These are phyloP conservation scores for Saimiri boliviensis DNA, from an alignment of 2,113 vertebrate genomes.

Conservation along the genomic window DNA sequence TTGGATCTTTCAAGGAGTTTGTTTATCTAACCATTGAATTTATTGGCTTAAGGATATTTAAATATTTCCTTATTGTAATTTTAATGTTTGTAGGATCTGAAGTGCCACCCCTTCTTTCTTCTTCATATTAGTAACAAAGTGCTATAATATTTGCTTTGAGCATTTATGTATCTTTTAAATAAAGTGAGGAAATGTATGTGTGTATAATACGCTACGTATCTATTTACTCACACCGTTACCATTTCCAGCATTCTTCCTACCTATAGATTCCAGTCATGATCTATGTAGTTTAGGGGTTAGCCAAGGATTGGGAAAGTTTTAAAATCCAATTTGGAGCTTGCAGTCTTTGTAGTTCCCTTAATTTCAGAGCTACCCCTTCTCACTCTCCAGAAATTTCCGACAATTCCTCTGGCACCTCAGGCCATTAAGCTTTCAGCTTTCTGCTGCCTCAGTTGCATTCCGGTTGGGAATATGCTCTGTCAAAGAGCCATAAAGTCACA, in stretches of 20 bases:
- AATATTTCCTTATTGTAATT: background rate
- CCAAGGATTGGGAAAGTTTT: background rate
- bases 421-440: background rate
- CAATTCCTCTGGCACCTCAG: background rate
- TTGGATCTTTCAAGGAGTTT: background rate
- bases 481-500: background rate
- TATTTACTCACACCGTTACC: background rate
- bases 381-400: background rate
- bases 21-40: background rate
- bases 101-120: background rate
- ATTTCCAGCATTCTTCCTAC: background rate
- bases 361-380: background rate
- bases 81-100: background rate
- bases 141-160: background rate
- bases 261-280: background rate
- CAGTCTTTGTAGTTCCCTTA: background rate
- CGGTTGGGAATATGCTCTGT: background rate
- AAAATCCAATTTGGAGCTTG: background rate
- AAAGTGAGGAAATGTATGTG: background rate
- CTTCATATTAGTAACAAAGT: background rate
- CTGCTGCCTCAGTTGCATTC: background rate
- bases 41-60: background rate
- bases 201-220: background rate
- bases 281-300: background rate
- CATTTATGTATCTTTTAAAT: background rate